A percentile compares a stretch with the other conserved stretches of the same genome.
phyloP scores from a whole-genome alignment of 2,113 vertebrate species.

The Erythrocercus mccallii region DNA sequence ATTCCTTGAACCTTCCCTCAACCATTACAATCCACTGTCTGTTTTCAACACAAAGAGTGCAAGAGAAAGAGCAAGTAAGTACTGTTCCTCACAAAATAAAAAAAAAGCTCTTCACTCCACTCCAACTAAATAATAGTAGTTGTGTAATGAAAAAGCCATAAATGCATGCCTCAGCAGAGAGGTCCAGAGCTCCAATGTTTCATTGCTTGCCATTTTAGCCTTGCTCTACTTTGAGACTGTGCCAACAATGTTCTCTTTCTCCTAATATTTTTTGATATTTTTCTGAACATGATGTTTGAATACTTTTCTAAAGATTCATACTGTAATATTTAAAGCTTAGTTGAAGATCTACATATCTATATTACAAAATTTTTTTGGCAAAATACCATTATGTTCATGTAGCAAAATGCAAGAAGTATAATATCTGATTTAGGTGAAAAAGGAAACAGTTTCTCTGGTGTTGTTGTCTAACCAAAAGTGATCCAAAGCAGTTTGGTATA shows the following conservation, averaged over 20 bases:
- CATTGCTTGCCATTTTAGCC: not conserved
- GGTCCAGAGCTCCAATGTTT: not conserved
- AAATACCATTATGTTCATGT: not conserved
- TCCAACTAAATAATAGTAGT: not conserved
- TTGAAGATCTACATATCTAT: not conserved
- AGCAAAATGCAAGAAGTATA: not conserved
- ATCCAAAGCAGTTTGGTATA: not conserved
- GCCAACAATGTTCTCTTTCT: not conserved
- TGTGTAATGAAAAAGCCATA: not conserved
- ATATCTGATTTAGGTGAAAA: not conserved
- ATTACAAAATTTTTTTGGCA: not conserved
- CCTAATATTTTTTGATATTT: not conserved
- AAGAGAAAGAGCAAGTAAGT: slow-evolving; percentile 92
- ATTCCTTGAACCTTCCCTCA: slow-evolving; percentile 93
- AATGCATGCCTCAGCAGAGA: not conserved
- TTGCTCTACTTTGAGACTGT: not conserved
- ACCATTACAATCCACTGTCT: slow-evolving; percentile 89
- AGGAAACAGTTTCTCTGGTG: not conserved
- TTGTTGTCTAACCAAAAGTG: not conserved
- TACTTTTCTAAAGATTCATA: not conserved
- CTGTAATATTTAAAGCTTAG: not conserved
- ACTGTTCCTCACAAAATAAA: not conserved
- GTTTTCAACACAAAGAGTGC: slow-evolving; percentile 94
- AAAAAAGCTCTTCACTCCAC: not conserved
- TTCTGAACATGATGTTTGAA: not conserved